Base-by-base conservation (phyloP, 30 jellyfish, hydroid and myxozoan genomes). In the Aurelia aurita region DNA sequence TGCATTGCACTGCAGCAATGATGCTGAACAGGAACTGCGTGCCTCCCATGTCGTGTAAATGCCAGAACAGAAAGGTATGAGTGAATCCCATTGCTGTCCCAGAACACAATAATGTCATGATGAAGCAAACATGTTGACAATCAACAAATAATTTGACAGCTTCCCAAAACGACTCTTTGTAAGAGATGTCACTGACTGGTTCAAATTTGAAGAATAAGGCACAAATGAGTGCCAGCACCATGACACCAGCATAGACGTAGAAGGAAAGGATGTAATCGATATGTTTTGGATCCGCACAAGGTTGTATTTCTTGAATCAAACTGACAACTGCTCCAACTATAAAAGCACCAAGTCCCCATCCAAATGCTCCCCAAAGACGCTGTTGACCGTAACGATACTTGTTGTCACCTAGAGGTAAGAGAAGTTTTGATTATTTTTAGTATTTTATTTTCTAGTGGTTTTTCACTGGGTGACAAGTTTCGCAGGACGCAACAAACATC, bases 301-400 rank as follows among this genome's bases (percentile, higher is more conserved):
- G 77, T 19, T 77, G 80, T 12, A 71, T 74, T 39, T 79, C 91
- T 72, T 94, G 99, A 14, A 85, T 68, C 31, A 87, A 66, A 64
- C 99, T 94, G 47, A 94, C 99, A 3, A 94, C 79, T 21, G 96
- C 92, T 5, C 99, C 99, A 26, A 94, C 99, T 10, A 89, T 86
- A 60, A 94, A 94, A 13, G 99, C 99, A 39, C 99, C 92, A 35
- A 94, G 91, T 0, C 99, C 99, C 99, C 99, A 94, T 59, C 99
- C 99, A 67, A 94, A 88, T 0, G 99, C 99, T 54, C 99, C 99
- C 99, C 99, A 94, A 28, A 94, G 87, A 58, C 99, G 86, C 79
- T 94, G 99, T 61, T 80, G 96, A 9, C 99, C 99, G 75, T 94
- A 94, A 2, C 85, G 96, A 74, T 88, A 94, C 29, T 69, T 84